phyloP scores from a whole-genome alignment of 2,113 vertebrate species.

The Eublepharis macularius region DNA sequence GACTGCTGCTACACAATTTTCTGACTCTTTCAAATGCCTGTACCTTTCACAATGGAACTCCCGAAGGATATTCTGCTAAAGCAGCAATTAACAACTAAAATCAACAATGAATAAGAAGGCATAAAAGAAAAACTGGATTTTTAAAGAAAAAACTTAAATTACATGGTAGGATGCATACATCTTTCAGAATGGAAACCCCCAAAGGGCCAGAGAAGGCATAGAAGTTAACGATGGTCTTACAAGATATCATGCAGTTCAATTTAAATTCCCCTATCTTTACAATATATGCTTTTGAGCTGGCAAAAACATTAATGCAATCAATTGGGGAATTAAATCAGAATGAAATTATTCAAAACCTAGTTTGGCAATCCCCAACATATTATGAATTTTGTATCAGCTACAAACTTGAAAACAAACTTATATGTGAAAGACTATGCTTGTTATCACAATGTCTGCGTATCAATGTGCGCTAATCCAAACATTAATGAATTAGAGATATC shows the following conservation, averaged over 20 bases:
- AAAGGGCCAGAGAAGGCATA: conserved; percentile 23
- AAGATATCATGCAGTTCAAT: background rate
- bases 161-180: background rate
- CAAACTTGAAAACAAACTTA: background rate
- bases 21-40: conserved; percentile 19
- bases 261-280: background rate
- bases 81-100: conserved; percentile 12
- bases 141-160: background rate
- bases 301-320: background rate
- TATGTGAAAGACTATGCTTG: background rate
- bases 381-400: background rate
- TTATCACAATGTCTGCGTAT: background rate
- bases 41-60: conserved; percentile 33
- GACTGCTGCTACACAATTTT: conserved; percentile 45
- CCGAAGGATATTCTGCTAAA: conserved; percentile 39
- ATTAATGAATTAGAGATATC: background rate
- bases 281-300: background rate
- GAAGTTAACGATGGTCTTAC: background rate
- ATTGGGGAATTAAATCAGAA: background rate
- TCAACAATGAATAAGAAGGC: background rate
- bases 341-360: background rate
- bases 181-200: background rate
- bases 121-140: conserved; percentile 27
- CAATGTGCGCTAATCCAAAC: background rate
- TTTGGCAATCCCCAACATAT: background rate